Base-by-base conservation (phyloP, 2,888 invertebrate genomes). In the Hemicrepidius hirtus region DNA sequence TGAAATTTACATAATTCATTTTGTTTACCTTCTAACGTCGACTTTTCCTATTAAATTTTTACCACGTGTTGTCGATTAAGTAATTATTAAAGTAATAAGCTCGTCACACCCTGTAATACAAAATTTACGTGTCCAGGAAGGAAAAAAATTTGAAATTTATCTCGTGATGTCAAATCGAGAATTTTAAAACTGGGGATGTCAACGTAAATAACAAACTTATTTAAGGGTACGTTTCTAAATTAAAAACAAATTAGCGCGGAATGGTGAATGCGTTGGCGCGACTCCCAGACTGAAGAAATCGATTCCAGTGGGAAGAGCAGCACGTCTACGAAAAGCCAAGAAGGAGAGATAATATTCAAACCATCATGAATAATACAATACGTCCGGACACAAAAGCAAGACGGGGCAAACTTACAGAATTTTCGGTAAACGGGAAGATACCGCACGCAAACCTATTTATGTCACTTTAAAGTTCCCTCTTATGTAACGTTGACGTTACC, bases 371-470 rank as follows among this genome's bases (percentile, higher is more conserved):
- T 57, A 57, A 57, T 57, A 37, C 18, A 57, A 37, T 37, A 37
- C 16, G 57, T 18, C 10, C 57, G 57, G 35, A 57, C 57, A 57
- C 37, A 57, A 32, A 57, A 12, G 35, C 35, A 57, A 35, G 50
- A 5, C 13, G 21, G 20, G 50, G 24, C 12, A 24, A 53, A 53
- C 28, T 53, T 28, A 12, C 12, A 24, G 57, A 20, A 57, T 12
- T 57, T 57, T 37, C 18, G 7, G 32, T 16, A 40, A 35, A 57
- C 21, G 37, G 9, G 18, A 9, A 57, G 57, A 57, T 57, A 37
- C 55, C 37, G 16, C 57, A 40, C 57, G 57, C 37, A 37, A 57
- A 40, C 37, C 57, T 57, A 57, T 57, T 57, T 57, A 37, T 57
- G 57, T 37, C 57, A 20, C 37, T 37, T 44, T 53, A 57, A 40